Evolutionary conservation across 2,113 vertebrate species (phyloP), one percentile per base, ranked within the genome.

Genomic region (Scolopax mira): DNA sequence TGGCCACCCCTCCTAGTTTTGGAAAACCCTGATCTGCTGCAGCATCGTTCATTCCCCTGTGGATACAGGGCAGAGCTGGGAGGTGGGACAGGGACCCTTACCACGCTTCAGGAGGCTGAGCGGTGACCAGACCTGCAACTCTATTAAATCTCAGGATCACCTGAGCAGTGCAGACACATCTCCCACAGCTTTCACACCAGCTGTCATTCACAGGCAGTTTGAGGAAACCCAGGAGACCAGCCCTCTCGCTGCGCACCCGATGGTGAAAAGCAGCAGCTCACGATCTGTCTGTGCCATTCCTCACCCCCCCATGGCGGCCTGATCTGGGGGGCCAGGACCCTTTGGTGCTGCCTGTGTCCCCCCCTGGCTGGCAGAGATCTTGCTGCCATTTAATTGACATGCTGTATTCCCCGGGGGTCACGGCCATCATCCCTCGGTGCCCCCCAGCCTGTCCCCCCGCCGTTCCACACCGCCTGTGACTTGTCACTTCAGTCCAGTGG

Each of bases 371-470:
- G 41, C 64, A 57, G 54, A 65, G 46, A 24, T 25, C 46, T 83
- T 8, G 0, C 30, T 91, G 79, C 70, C 52, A 23, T 64, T 94
- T 95, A 65, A 88, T 85, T 89, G 84, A 16, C 78, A 62, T 49
- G n/a, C 49, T 0, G 0, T 19, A 18, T 44, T 3, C 37, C 33
- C 18, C 4, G 1, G 3, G 55, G 58, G 21, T 46, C 0, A 0
- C 1, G 7, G n/a, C 46, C 2, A 4, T 57, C 12, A 3, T 57
- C 21, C 33, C 37, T 84, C 1, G 0, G 8, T 85, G 48, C 79
- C 82, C 91, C 91, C 39, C 25, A 94, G 18, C 87, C 31, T 0
- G 3, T 95, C 79, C 61, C 42, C 55, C 69, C 42, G 49, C 64
- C 5, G 51, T 27, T 41, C 93, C 52, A 5, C 74, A 1, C 90